Evolutionary conservation across 2,113 vertebrate genomes (phyloP).

Genomic region (Albula glossodonta): DNA sequence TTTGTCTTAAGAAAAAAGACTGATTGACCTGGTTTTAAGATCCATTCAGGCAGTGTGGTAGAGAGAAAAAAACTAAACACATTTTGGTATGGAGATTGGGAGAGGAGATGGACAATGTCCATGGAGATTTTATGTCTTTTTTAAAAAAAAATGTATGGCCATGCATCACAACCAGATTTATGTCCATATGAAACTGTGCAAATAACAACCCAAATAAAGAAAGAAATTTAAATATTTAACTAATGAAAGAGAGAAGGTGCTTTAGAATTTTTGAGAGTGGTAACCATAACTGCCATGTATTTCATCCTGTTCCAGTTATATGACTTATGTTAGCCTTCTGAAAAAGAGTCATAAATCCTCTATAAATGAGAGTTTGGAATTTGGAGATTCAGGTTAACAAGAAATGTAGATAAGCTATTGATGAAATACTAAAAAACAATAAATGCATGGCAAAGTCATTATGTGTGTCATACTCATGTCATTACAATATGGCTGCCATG

Average conservation of each 20-base stretch:
- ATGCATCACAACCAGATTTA: background rate
- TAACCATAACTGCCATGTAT: background rate
- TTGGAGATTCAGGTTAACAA: too few species aligned
- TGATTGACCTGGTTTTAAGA: constrained; percentile 49
- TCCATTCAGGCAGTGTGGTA: constrained; percentile 19
- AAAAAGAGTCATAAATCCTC: background rate
- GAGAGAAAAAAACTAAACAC: background rate
- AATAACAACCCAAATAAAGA: background rate
- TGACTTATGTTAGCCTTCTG: background rate
- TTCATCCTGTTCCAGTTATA: background rate
- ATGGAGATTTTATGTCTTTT: constrained; percentile 17
- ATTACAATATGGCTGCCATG: too few species aligned
- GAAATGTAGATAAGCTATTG: background rate
- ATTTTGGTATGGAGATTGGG: background rate
- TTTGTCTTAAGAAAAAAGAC: constrained; percentile 87
- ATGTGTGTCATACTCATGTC: too few species aligned
- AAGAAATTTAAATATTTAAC: background rate
- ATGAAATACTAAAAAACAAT: too few species aligned
- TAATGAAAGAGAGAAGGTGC: background rate
- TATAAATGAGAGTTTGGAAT: background rate
- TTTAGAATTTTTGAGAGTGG: background rate
- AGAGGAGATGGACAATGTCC: constrained; percentile 29
- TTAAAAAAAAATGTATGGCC: too few species aligned
- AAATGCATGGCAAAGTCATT: too few species aligned
- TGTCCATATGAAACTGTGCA: background rate